These are phyloP conservation scores for Palloptera scutellata DNA, from an alignment of 2,888 invertebrate genomes.

Conservation along the genomic window DNA sequence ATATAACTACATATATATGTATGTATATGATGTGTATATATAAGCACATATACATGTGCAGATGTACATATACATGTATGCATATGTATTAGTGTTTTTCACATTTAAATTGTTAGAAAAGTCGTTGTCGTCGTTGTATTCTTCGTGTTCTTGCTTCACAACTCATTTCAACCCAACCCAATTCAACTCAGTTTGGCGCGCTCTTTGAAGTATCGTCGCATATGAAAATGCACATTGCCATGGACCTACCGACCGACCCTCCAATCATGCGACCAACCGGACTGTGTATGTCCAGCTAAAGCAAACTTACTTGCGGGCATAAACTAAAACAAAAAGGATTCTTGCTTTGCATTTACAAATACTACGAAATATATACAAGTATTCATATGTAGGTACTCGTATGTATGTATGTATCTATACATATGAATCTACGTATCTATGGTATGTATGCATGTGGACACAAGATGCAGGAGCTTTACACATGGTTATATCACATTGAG, in stretches of 20 bases:
- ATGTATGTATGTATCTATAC: slow-evolving; percentile 13
- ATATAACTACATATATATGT: background rate
- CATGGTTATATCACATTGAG: slow-evolving; percentile 3
- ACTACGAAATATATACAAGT: slow-evolving; percentile 20
- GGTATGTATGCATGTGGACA: slow-evolving; percentile 10
- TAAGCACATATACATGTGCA: slow-evolving; percentile 6
- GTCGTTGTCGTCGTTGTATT: slow-evolving; percentile 26
- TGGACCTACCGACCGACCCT: background rate
- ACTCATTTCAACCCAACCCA: slow-evolving; percentile 5
- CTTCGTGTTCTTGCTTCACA: slow-evolving; percentile 33
- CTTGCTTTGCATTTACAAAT: slow-evolving; percentile 37
- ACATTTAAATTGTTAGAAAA: slow-evolving; percentile 31
- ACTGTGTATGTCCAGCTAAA: slow-evolving; percentile 34
- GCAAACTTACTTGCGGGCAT: slow-evolving; percentile 45
- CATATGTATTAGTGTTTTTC: slow-evolving; percentile 15
- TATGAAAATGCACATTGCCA: background rate
- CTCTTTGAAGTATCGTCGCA: slow-evolving; percentile 12
- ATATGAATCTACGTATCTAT: slow-evolving; percentile 10
- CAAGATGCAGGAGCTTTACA: slow-evolving; percentile 10
- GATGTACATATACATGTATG: background rate
- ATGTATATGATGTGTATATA: slow-evolving; percentile 6
- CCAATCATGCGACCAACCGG: background rate
- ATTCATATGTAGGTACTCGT: slow-evolving; percentile 4
- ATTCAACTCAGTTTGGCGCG: slow-evolving; percentile 2
- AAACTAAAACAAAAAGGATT: slow-evolving; percentile 43